Percentiles rank a stretch among this genome's conserved stretches.
Conservation (phyloP, 2,888 invertebrate species). For the Conus canariensis region DNA sequence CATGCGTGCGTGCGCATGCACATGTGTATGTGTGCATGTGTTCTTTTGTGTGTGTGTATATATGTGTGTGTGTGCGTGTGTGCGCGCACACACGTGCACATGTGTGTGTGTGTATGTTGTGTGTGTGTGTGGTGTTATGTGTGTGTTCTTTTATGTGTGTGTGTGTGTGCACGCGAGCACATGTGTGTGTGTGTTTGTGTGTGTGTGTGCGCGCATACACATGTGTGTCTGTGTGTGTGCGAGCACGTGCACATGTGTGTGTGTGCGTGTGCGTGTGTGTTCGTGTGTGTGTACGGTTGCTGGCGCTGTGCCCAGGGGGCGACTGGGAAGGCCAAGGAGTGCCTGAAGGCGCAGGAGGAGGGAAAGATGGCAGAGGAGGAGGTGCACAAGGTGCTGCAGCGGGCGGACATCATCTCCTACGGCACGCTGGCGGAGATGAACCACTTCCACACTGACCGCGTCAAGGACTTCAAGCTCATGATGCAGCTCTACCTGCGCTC, state of each 20-base stretch:
- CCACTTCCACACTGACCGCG: slow-evolving; percentile 93
- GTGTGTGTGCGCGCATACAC: background rate
- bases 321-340: slow-evolving; percentile 92
- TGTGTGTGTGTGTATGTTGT: background rate
- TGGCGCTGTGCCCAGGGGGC: slow-evolving; percentile 79
- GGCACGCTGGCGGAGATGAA: slow-evolving; percentile 95
- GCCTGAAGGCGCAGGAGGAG: slow-evolving; percentile 88
- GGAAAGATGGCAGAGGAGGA: slow-evolving; percentile 91
- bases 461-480: slow-evolving; percentile 90
- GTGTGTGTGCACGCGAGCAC: background rate
- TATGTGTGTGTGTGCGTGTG: background rate
- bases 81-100: background rate
- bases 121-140: background rate
- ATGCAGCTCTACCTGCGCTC: slow-evolving; percentile 92
- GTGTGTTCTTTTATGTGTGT: background rate
- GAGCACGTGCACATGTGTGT: background rate
- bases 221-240: background rate
- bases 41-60: background rate
- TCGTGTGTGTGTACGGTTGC: background rate
- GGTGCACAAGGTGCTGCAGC: slow-evolving; percentile 88
- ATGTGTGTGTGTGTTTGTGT: background rate
- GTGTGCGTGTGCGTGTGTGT: background rate
- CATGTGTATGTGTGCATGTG: background rate
- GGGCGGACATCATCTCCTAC: slow-evolving; percentile 95
- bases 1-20: background rate